phyloP scores from a whole-genome alignment of 2,888 invertebrate genomes.

The Heliconius cydno region DNA sequence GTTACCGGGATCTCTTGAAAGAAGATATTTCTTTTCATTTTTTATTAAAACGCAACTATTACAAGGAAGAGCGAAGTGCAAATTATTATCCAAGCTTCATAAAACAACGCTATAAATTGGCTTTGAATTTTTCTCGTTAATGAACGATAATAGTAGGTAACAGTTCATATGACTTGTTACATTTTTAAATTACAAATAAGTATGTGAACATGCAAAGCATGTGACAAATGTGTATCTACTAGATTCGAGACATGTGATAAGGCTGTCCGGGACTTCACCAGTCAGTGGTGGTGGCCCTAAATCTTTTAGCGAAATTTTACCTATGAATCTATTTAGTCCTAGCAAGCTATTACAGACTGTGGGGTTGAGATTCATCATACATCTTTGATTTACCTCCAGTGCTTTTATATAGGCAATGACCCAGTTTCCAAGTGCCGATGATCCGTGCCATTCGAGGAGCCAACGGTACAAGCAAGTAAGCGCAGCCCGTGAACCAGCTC shows the following conservation, averaged over 20 bases:
- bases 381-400: constrained; percentile 72
- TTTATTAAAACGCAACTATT: not conserved
- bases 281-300: too few relatives aligned
- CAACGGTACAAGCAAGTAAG: constrained; percentile 87
- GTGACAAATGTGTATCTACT: too few relatives aligned
- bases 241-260: too few relatives aligned
- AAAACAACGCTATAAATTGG: too few relatives aligned
- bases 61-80: not conserved
- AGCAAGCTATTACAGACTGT: not conserved
- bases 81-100: too few relatives aligned
- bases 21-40: not conserved
- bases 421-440: constrained; percentile 86
- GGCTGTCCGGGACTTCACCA: too few relatives aligned
- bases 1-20: not conserved
- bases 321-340: not conserved
- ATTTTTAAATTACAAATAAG: too few relatives aligned
- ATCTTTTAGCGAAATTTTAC: not conserved
- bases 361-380: not conserved
- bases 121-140: too few relatives aligned
- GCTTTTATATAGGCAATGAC: constrained; percentile 86
- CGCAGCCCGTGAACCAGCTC: constrained; percentile 84
- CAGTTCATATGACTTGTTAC: too few relatives aligned
- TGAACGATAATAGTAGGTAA: too few relatives aligned
- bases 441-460: constrained; percentile 85
- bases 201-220: too few relatives aligned